Conservation (phyloP, 2,888 invertebrate species). For the Mimumesa dahlbomi region DNA sequence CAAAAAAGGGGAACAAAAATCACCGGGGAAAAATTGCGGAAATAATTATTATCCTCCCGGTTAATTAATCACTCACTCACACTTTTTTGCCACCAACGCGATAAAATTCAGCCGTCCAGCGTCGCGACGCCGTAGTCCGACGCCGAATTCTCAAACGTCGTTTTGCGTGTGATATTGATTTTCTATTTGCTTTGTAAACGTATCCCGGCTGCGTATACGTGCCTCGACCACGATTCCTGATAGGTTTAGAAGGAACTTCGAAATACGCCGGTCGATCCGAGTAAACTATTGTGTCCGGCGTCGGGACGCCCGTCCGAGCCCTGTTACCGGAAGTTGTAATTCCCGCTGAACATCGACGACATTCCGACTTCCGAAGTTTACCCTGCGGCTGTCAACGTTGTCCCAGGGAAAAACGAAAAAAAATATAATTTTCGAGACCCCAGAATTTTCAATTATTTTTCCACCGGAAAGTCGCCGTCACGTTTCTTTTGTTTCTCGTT, state of each 20-base stretch:
- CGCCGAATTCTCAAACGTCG: conserved; percentile 28
- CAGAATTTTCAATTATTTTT: too few species aligned
- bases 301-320: not conserved
- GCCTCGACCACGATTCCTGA: not conserved
- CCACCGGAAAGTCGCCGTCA: too few species aligned
- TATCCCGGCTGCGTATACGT: conserved; percentile 6
- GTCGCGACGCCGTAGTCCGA: conserved; percentile 2
- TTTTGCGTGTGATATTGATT: conserved; percentile 40
- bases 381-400: too few species aligned
- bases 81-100: too few species aligned
- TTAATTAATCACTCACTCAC: too few species aligned
- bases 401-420: too few species aligned
- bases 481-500: too few species aligned
- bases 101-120: too few species aligned
- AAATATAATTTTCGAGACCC: too few species aligned
- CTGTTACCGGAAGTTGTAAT: conserved; percentile 24
- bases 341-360: conserved; percentile 1
- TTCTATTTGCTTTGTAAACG: conserved; percentile 31
- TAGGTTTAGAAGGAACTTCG: conserved; percentile 28
- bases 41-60: too few species aligned
- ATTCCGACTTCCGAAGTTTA: not conserved
- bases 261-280: conserved; percentile 28
- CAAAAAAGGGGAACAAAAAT: too few species aligned
- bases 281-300: conserved; percentile 31
- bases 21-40: too few species aligned